These are phyloP conservation scores for Cossypha heuglini DNA, from an alignment of 2,797 vertebrate genomes.

Conservation along the genomic window DNA sequence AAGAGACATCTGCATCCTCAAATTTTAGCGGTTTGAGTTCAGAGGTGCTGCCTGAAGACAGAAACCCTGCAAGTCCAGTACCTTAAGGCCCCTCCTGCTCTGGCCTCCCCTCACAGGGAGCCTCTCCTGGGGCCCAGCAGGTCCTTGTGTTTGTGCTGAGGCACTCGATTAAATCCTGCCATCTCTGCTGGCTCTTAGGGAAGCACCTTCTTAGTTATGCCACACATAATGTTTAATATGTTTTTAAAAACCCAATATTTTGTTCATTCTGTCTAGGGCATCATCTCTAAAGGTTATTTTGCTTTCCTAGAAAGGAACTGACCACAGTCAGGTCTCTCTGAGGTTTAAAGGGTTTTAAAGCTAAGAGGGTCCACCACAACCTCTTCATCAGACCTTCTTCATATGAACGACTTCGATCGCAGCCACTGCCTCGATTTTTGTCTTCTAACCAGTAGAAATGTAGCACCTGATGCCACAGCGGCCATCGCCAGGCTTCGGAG, in stretches of 20 bases:
- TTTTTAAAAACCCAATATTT: neutral
- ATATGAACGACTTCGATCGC: rapidly evolving
- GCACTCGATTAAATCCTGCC: neutral
- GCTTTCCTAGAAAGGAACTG: neutral
- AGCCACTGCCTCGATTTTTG: neutral
- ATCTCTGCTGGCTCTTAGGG: neutral
- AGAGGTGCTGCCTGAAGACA: neutral
- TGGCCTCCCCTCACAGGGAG: neutral
- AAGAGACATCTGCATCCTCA: neutral
- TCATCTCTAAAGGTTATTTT: neutral
- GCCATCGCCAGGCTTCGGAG: neutral
- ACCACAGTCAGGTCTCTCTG: neutral
- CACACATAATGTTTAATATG: neutral
- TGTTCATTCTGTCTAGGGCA: neutral
- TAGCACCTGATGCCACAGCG: neutral
- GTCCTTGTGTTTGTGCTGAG: neutral
- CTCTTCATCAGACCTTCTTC: neutral
- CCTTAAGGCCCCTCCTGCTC: neutral
- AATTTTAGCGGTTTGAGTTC: neutral
- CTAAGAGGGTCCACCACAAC: neutral
- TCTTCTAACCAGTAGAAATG: too few species aligned
- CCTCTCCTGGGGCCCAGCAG: rapidly evolving
- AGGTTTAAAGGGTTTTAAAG: neutral
- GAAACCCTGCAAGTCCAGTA: neutral
- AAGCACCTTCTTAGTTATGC: neutral